Base-by-base conservation (phyloP, 2,797 vertebrate species). In the Urocyon cinereoargenteus region DNA sequence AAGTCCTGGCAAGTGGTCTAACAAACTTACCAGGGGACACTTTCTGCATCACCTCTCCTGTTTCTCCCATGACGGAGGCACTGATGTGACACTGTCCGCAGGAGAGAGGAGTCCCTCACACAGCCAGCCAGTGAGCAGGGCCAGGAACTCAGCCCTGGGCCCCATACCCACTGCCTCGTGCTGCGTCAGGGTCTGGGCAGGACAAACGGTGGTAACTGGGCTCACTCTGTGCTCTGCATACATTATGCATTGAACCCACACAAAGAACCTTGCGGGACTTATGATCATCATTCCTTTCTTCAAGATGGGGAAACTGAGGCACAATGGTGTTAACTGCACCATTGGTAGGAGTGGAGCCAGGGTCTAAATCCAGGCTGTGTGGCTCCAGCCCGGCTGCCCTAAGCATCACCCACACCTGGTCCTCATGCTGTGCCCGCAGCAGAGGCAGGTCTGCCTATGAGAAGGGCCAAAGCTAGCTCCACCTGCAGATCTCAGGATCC, bases 191-290 rank as follows among this genome's bases (percentile, higher is more conserved):
- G 75, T 34, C 75, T 68, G 11, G 36, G 53, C 2, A 4, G 5
- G 28, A 21, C 3, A 0, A 5, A 26, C 0, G 3, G 62, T 2
- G 3, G 28, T 0, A 2, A 57, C 0, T 1, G 40, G 21, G 19
- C n/a, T 45, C 6, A 0, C 49, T n/a, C 68, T n/a, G 40, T 0
- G 26, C 78, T 88, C 64, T 14, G 13, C 0, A 3, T 12, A 2
- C 4, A 1, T 15, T 4, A 10, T 5, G 18, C 36, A 2, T 0
- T 1, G 6, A 64, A 7, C 40, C 64, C 45, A 16, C 61, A 28
- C 21, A 0, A 51, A 77, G 45, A 40, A 45, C 5, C 34, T 72
- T 53, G 2, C 61, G 12, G 12, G 3, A 7, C 11, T 5, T 18
- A 53, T 6, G 3, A 9, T 4, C 36, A 36, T 16, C 31, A 9